These are phyloP conservation scores for Chrysaora quinquecirrha DNA, from an alignment of 30 jellyfish, hydroid and myxozoan species.

Conservation along the genomic window DNA sequence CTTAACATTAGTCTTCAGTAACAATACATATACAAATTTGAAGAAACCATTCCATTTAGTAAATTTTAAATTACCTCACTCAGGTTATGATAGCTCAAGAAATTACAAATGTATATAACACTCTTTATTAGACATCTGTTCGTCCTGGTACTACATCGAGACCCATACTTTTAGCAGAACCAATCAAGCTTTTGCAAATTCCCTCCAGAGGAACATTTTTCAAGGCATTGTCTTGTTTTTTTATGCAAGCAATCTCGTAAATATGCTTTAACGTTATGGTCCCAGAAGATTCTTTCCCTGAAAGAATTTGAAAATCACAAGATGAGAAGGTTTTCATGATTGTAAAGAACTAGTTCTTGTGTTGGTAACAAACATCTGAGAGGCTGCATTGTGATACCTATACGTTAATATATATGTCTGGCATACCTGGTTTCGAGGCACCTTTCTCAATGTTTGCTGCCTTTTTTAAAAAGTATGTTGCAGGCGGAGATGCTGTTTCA, in stretches of 20 bases:
- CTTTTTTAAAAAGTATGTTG: conserved; percentile 73
- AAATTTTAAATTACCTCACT: too few species aligned
- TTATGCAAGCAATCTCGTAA: conserved; percentile 87
- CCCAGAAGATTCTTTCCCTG: conserved; percentile 93
- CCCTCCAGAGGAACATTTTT: conserved; percentile 71
- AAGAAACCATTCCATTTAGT: too few species aligned
- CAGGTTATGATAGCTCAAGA: too few species aligned
- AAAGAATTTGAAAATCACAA: neutral
- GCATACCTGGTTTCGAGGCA: conserved; percentile 94
- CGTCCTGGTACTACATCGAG: conserved; percentile 84
- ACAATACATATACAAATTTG: too few species aligned
- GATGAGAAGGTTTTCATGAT: too few species aligned
- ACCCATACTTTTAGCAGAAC: conserved; percentile 91
- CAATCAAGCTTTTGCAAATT: conserved; percentile 79
- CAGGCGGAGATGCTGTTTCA: conserved; percentile 87
- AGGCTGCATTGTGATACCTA: too few species aligned
- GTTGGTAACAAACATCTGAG: too few species aligned
- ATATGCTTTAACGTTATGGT: conserved; percentile 83
- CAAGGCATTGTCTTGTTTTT: conserved; percentile 76
- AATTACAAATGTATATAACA: too few species aligned
- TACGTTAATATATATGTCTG: too few species aligned
- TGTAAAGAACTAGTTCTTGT: too few species aligned
- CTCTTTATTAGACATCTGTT: conserved; percentile 14
- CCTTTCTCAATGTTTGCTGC: conserved; percentile 97
- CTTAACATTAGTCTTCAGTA: neutral